A percentile compares a stretch with the other conserved stretches of the same genome.
Evolutionary conservation across 2,888 invertebrate genomes (phyloP).

Genomic region (Oscheius sp.): DNA sequence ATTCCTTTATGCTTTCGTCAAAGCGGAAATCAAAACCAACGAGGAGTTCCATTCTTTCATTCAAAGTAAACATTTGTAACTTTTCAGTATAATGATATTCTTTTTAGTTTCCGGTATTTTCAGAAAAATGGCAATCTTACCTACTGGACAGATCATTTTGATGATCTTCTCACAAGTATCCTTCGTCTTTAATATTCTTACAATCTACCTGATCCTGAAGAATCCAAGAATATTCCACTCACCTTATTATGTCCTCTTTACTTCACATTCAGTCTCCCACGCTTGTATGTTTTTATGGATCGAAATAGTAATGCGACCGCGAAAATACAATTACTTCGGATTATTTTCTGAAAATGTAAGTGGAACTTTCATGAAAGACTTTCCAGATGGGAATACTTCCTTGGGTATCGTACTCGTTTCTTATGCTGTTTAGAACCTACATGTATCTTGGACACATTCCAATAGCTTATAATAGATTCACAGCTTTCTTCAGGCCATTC

Average conservation of each 20-base stretch:
- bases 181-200: background rate
- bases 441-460: background rate
- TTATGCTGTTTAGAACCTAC: background rate
- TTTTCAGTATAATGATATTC: too few species aligned
- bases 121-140: background rate
- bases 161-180: background rate
- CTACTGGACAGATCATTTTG: background rate
- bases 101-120: too few species aligned
- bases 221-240: background rate
- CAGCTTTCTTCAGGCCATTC: background rate
- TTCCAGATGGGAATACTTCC: background rate
- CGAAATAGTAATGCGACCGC: background rate
- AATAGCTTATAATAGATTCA: constrained; percentile 1
- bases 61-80: too few species aligned
- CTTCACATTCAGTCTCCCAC: background rate
- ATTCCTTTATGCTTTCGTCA: too few species aligned
- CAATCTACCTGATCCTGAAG: background rate
- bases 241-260: background rate
- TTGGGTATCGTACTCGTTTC: background rate
- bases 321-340: constrained; percentile 9
- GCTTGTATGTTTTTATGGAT: background rate
- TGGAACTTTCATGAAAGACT: background rate
- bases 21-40: too few species aligned
- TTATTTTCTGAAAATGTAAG: background rate
- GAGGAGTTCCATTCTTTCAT: too few species aligned